Evolutionary conservation across 2,797 vertebrate species (phyloP), one percentile per base, ranked within the genome.

Genomic region (Apodemus agrarius): DNA sequence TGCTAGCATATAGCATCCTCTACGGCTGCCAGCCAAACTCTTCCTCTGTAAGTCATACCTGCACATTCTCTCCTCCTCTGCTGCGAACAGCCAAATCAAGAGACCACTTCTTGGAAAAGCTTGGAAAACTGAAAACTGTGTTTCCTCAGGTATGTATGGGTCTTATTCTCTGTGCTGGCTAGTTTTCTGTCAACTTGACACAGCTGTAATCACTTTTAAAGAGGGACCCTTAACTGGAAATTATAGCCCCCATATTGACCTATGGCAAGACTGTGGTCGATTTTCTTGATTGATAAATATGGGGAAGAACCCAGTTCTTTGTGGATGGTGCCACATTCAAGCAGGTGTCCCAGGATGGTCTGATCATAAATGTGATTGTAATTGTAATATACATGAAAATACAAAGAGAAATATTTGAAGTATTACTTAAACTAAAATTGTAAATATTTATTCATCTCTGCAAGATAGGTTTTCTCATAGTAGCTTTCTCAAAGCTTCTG

Each of bases 381-480:
- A 46, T 46, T 89, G n/a, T 46, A 82, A 89, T 78, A 61, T 34
- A 67, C 37, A 81, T 21, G 9, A 89, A 96, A 84, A 91, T 67
- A 63, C 1, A 89, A 17, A 83, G 76, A 46, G 31, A 79, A 78
- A 9, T 57, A 59, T n/a, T 74, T 69, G 4, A 85, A 91, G 63
- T 82, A 61, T 4, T 29, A 76, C 65, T 90, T 80, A 54, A 49
- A 95, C 83, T n/a, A n/a, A n/a, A n/a, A n/a, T 37, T 63, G 61
- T n/a, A 49, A 89, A 34, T 67, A 91, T 91, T 76, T 43, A n/a
- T 80, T 89, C 4, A 57, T 63, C n/a, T 84, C 31, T 85, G 49
- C 83, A 11, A 87, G 43, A 49, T 17, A 76, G 3, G 4, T 34
- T 90, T 61, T 49, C 54, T 84, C 74, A 90, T 29, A 52, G 40